Conservation (phyloP, 2,113 vertebrate genomes). For the Thryonomys swinderianus region DNA sequence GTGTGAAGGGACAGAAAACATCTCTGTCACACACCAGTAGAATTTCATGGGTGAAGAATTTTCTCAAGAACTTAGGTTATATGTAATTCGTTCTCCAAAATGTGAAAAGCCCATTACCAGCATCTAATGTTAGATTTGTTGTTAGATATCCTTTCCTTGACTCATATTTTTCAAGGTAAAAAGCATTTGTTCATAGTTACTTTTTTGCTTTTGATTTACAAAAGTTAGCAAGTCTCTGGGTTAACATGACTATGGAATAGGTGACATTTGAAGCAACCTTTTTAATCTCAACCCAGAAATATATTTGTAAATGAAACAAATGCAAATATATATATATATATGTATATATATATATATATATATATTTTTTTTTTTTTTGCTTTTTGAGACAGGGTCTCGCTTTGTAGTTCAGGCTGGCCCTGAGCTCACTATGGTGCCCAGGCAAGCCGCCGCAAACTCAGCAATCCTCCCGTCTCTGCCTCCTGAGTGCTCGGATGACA, state of each 20-base stretch:
- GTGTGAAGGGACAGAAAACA: slow-evolving; percentile 25
- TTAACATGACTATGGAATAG: slow-evolving; percentile 73
- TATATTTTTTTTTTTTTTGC: no score
- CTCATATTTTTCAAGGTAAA: slow-evolving; percentile 56
- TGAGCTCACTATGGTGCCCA: no score
- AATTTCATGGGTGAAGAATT: slow-evolving; percentile 46
- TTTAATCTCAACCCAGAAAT: slow-evolving; percentile 71
- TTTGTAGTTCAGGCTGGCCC: no score
- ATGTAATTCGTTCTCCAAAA: neutral
- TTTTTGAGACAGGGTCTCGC: no score
- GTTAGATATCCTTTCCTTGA: slow-evolving; percentile 18
- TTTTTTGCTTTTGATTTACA: slow-evolving; percentile 69
- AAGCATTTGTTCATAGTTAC: slow-evolving; percentile 72
- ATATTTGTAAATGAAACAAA: slow-evolving; percentile 80
- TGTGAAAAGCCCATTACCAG: neutral
- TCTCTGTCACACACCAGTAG: slow-evolving; percentile 8
- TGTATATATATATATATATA: slow-evolving; percentile 53
- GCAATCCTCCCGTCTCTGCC: no score
- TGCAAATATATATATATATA: slow-evolving; percentile 50
- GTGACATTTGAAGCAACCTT: slow-evolving; percentile 75
- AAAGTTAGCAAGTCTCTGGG: slow-evolving; percentile 67
- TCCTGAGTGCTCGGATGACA: no score
- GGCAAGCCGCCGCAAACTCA: no score
- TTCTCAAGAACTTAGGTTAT: slow-evolving; percentile 8
- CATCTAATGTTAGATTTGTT: slow-evolving; percentile 46